These are phyloP conservation scores for Penaeus vannamei DNA, from an alignment of 1,140 invertebrate species.

Conservation along the genomic window DNA sequence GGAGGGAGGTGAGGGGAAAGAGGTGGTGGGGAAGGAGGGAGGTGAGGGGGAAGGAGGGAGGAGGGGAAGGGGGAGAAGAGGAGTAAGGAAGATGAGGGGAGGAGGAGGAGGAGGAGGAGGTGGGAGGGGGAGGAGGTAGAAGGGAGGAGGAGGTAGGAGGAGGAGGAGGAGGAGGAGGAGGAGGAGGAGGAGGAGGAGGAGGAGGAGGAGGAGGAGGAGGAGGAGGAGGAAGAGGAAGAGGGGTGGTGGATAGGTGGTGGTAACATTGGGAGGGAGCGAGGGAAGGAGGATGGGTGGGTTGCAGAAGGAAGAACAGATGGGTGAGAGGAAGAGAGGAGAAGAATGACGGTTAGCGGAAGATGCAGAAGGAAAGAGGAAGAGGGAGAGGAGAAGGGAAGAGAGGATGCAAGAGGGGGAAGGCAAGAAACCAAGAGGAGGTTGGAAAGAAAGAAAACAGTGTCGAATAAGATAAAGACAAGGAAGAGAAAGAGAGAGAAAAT, in stretches of 20 bases:
- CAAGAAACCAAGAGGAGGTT: background rate
- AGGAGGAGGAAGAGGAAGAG: background rate
- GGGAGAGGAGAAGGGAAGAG: background rate
- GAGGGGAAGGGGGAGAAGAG: background rate
- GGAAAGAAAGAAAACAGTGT: slow-evolving; percentile 1
- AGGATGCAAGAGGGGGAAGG: background rate
- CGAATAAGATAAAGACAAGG: background rate
- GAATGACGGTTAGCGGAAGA: background rate
- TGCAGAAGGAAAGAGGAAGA: background rate
- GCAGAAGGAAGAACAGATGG: background rate
- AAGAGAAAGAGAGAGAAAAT: background rate
- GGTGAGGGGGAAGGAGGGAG: background rate
- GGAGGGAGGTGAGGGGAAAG: no score
- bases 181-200: background rate
- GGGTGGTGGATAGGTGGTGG: background rate
- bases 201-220: slow-evolving; percentile 7
- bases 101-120: no score
- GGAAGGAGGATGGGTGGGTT: background rate
- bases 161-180: background rate
- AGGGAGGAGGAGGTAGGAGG: no score
- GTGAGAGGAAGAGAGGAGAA: background rate
- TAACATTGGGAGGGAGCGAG: background rate
- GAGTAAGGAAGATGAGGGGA: no score
- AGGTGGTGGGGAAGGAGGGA: no score
- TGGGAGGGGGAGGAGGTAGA: no score